Conservation (phyloP, 2,888 invertebrate species). For the Spisula subtruncata region DNA sequence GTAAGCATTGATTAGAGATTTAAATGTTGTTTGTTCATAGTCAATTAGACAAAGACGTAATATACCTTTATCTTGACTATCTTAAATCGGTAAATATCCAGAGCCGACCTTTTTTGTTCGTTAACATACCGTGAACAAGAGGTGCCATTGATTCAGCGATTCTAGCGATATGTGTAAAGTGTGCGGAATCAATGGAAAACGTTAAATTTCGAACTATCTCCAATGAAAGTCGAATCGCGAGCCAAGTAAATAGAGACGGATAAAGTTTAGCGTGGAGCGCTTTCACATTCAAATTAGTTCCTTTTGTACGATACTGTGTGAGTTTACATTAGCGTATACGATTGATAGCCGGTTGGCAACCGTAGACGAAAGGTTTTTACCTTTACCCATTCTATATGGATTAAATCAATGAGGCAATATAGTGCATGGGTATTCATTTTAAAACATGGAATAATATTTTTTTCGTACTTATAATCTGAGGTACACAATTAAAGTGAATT, state of each 20-base stretch:
- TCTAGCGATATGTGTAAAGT: constrained; percentile 36
- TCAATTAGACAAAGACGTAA: constrained; percentile 56
- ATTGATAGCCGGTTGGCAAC: constrained; percentile 68
- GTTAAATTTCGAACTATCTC: constrained; percentile 53
- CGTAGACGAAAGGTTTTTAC: constrained; percentile 36
- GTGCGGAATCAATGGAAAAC: constrained; percentile 34
- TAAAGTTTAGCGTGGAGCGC: constrained; percentile 54
- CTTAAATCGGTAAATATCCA: constrained; percentile 54
- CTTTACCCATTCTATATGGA: constrained; percentile 37
- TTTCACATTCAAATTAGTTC: constrained; percentile 67
- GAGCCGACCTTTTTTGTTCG: constrained; percentile 54
- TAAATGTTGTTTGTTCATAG: constrained; percentile 58
- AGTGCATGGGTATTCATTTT: constrained; percentile 36
- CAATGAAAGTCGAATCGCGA: constrained; percentile 48
- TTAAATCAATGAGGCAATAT: constrained; percentile 42
- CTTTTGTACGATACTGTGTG: constrained; percentile 56
- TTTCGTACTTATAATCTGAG: constrained; percentile 1
- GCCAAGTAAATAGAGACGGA: constrained; percentile 67
- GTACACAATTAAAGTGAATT: neutral
- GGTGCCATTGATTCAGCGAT: constrained; percentile 34
- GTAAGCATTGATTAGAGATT: constrained; percentile 39
- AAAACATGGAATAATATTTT: constrained; percentile 50
- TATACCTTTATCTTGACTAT: constrained; percentile 47
- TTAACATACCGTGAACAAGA: constrained; percentile 13
- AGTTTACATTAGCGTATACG: constrained; percentile 53